Evolutionary conservation across 2,797 vertebrate genomes (phyloP).

Genomic region (Macropus fuliginosus): DNA sequence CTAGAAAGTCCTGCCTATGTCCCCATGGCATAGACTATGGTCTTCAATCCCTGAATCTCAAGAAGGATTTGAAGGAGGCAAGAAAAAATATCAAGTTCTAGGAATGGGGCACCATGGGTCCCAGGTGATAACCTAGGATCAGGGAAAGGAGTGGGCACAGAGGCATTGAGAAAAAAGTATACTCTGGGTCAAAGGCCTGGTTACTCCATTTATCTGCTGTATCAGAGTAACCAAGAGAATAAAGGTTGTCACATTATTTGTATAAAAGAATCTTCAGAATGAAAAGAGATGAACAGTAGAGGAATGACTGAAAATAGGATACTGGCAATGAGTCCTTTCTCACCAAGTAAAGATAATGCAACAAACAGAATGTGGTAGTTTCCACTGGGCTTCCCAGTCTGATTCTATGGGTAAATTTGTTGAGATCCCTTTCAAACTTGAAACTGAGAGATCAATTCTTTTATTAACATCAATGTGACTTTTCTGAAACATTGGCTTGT

Average conservation of each 20-base stretch:
- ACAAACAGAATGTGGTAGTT: slow-evolving; percentile 10
- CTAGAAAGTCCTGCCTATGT: not conserved
- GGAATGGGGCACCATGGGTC: too few relatives aligned
- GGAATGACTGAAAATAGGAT: slow-evolving; percentile 3
- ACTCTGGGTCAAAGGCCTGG: not conserved
- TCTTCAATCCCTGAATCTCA: too few relatives aligned
- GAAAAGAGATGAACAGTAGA: not conserved
- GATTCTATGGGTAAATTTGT: slow-evolving; percentile 68
- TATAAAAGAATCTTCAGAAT: slow-evolving; percentile 29
- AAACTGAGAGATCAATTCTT: slow-evolving; percentile 71
- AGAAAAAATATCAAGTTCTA: too few relatives aligned
- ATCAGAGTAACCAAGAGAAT: slow-evolving; percentile 58
- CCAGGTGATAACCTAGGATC: not conserved
- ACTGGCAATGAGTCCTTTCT: slow-evolving; percentile 31
- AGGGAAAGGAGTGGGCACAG: not conserved
- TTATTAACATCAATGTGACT: slow-evolving; percentile 31
- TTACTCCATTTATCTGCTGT: not conserved
- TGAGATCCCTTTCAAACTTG: slow-evolving; percentile 68
- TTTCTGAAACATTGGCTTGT: not conserved
- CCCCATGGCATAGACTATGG: too few relatives aligned
- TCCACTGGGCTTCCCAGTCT: slow-evolving; percentile 16
- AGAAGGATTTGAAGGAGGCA: too few relatives aligned
- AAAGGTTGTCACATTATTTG: slow-evolving; percentile 49
- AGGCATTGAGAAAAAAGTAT: not conserved
- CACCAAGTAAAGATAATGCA: slow-evolving; percentile 25